Conservation (phyloP, 2,113 vertebrate genomes). For the Chunga burmeisteri region DNA sequence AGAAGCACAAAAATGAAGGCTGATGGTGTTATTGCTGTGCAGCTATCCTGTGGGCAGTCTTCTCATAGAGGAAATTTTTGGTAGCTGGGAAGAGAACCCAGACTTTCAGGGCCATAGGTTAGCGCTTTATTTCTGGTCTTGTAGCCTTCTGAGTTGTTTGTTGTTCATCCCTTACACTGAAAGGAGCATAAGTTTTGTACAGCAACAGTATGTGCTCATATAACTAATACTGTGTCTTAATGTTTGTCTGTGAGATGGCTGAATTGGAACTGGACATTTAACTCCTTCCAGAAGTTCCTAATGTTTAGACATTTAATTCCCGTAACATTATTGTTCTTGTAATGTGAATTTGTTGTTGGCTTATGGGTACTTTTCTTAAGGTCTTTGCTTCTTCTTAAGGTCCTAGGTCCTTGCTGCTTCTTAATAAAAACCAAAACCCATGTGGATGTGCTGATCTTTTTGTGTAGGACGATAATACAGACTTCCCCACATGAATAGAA, state of each 20-base stretch:
- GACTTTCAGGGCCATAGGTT: not conserved
- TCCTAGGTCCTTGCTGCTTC: not conserved
- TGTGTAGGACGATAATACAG: not conserved
- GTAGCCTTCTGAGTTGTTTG: not conserved
- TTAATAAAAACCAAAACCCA: not conserved
- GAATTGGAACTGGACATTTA: not conserved
- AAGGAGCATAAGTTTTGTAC: not conserved
- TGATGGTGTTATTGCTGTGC: not conserved
- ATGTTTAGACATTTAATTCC: not conserved
- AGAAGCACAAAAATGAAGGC: not conserved
- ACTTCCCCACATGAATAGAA: not conserved
- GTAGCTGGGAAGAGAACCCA: not conserved
- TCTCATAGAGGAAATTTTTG: not conserved
- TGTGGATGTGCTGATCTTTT: not conserved
- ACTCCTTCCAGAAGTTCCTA: not conserved
- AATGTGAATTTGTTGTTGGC: not conserved
- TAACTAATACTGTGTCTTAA: not conserved
- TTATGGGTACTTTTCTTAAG: not conserved
- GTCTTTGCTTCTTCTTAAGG: not conserved
- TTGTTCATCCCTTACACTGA: not conserved
- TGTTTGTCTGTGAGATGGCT: not conserved
- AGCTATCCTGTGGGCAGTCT: not conserved
- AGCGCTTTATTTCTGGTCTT: not conserved
- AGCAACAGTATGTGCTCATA: rapidly evolving
- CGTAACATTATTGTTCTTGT: not conserved